Conservation (phyloP, 2,888 invertebrate genomes). For the Timema podura region DNA sequence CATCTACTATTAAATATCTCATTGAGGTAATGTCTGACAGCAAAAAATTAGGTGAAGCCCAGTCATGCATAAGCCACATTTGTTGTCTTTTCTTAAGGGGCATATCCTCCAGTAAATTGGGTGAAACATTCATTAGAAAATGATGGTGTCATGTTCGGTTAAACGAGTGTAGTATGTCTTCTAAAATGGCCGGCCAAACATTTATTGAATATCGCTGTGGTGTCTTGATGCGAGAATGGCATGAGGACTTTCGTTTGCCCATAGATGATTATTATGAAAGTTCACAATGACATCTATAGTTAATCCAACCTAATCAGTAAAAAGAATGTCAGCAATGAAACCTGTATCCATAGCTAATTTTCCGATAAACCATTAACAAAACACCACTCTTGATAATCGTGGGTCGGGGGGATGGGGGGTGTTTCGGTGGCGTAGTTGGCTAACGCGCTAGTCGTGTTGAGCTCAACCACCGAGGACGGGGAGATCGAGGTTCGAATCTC, state of each 20-base stretch:
- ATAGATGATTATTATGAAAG: neutral
- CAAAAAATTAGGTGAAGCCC: neutral
- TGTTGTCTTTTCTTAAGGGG: neutral
- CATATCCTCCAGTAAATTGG: neutral
- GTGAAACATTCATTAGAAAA: neutral
- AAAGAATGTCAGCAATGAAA: neutral
- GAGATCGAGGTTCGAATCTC: too few relatives aligned
- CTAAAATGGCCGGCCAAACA: neutral
- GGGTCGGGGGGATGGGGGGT: too few relatives aligned
- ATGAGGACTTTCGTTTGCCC: neutral
- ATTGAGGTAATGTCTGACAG: neutral
- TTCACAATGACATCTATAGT: neutral
- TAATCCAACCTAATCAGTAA: neutral
- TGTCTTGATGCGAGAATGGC: neutral
- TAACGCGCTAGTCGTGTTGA: too few relatives aligned
- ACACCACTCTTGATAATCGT: neutral
- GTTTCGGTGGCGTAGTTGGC: too few relatives aligned
- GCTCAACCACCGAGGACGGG: too few relatives aligned
- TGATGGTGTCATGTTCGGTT: neutral
- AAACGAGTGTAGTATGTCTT: neutral
- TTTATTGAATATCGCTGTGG: slow-evolving; percentile 5
- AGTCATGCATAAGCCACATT: neutral
- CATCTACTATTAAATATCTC: neutral
- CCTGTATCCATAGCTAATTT: neutral
- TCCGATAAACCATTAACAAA: neutral